These are phyloP conservation scores for Escarpia spicata DNA, from an alignment of 2,888 invertebrate species.

Conservation along the genomic window DNA sequence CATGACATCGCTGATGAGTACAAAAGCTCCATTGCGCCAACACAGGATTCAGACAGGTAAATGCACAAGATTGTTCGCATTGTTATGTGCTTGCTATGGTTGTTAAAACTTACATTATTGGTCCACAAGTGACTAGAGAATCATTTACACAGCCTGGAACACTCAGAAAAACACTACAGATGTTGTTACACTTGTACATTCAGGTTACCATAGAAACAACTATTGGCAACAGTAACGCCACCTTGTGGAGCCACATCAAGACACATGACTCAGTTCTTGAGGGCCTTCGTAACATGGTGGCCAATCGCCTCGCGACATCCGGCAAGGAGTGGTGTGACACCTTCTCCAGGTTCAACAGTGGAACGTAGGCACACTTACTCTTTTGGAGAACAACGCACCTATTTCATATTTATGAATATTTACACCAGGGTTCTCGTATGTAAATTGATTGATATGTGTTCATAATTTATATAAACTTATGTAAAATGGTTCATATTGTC, in stretches of 20 bases:
- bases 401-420: conserved; percentile 19
- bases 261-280: conserved; percentile 57
- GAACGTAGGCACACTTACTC: conserved; percentile 69
- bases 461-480: too few species aligned
- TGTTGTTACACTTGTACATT: background rate
- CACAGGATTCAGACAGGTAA: too few species aligned
- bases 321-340: conserved; percentile 79
- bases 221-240: conserved; percentile 78
- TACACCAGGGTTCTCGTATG: background rate
- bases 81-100: background rate
- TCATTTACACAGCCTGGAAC: background rate
- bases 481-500: background rate
- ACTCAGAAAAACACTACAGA: background rate
- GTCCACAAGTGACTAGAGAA: background rate
- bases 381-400: conserved; percentile 14
- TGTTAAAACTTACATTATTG: too few species aligned
- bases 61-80: too few species aligned
- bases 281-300: conserved; percentile 80
- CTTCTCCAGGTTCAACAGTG: conserved; percentile 78
- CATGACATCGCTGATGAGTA: too few species aligned
- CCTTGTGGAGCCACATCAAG: conserved; percentile 76
- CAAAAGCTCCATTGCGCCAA: too few species aligned
- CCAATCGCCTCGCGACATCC: conserved; percentile 81
- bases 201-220: conserved; percentile 79
- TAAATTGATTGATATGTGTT: background rate